These are phyloP conservation scores for Heliopora coerulea DNA, from an alignment of 92 coral and sea anemone species.

Conservation along the genomic window DNA sequence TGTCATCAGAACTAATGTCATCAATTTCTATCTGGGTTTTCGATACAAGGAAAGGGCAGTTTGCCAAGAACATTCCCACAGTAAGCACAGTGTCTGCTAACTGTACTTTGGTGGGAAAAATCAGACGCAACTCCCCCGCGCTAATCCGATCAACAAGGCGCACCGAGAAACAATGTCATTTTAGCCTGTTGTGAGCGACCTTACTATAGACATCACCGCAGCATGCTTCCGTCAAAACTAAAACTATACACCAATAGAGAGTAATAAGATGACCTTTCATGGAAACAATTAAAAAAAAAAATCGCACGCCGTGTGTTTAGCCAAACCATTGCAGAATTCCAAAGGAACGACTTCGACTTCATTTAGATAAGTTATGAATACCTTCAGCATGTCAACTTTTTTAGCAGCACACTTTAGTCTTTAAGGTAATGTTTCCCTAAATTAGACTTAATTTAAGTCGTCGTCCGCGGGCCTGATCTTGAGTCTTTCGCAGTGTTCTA, in stretches of 20 bases:
- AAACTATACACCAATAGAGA: background rate
- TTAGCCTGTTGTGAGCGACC: background rate
- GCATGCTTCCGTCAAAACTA: background rate
- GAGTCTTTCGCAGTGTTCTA: slow-evolving; percentile 27
- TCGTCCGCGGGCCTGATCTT: slow-evolving; percentile 45
- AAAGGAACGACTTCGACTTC: no score
- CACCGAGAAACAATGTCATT: background rate
- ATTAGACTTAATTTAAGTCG: slow-evolving; percentile 33
- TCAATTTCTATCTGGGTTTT: slow-evolving; percentile 25
- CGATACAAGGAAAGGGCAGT: slow-evolving; percentile 11
- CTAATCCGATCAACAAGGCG: slow-evolving; percentile 1
- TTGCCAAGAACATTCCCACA: background rate
- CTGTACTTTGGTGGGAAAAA: background rate
- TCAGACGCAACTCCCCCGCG: background rate
- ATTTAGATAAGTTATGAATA: background rate
- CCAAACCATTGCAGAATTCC: no score
- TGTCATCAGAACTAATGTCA: slow-evolving; percentile 43
- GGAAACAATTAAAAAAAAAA: background rate
- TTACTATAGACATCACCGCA: background rate
- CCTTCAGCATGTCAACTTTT: background rate
- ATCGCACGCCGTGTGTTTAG: no score
- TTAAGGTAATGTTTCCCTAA: slow-evolving; percentile 4
- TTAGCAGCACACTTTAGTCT: background rate
- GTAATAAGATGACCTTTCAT: background rate
- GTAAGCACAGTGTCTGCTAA: background rate